These are phyloP conservation scores for Spheniscus humboldti DNA, from an alignment of 2,797 vertebrate genomes.

Conservation along the genomic window DNA sequence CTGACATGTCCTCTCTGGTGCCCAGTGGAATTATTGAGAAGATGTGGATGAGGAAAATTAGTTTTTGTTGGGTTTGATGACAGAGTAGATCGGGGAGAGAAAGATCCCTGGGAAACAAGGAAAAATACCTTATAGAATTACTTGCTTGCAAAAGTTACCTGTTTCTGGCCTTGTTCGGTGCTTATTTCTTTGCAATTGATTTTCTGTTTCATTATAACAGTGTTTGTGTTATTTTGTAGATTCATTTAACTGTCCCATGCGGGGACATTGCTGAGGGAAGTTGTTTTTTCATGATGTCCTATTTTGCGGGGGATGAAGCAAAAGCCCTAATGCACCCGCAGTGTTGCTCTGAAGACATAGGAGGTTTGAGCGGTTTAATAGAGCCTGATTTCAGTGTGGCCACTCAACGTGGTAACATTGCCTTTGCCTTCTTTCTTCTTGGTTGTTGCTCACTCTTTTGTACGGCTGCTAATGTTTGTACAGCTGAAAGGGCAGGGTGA, in stretches of 20 bases:
- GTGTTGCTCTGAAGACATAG: conserved; percentile 1
- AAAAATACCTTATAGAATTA: background rate
- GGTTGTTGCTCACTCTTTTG: conserved; percentile 40
- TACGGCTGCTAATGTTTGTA: conserved; percentile 6
- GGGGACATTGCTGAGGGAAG: background rate
- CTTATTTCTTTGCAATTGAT: background rate
- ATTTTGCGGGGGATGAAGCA: background rate
- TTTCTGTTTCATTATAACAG: background rate
- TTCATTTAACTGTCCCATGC: background rate
- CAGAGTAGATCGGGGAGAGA: background rate
- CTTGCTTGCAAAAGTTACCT: background rate
- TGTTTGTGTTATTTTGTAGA: background rate
- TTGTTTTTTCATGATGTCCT: background rate
- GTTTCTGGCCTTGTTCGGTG: background rate
- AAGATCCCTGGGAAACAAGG: background rate
- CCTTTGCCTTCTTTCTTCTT: conserved; percentile 9
- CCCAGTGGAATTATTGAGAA: background rate
- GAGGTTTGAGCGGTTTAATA: conserved; percentile 14
- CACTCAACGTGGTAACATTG: background rate
- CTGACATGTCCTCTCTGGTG: rapidly evolving
- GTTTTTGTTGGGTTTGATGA: background rate
- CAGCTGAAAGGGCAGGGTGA: conserved; percentile 21
- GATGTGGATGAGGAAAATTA: background rate
- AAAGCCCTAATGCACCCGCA: background rate
- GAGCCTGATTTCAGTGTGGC: background rate